These are phyloP conservation scores for Branchipolynoe longqiensis DNA, from an alignment of 2,888 invertebrate genomes.

Conservation along the genomic window DNA sequence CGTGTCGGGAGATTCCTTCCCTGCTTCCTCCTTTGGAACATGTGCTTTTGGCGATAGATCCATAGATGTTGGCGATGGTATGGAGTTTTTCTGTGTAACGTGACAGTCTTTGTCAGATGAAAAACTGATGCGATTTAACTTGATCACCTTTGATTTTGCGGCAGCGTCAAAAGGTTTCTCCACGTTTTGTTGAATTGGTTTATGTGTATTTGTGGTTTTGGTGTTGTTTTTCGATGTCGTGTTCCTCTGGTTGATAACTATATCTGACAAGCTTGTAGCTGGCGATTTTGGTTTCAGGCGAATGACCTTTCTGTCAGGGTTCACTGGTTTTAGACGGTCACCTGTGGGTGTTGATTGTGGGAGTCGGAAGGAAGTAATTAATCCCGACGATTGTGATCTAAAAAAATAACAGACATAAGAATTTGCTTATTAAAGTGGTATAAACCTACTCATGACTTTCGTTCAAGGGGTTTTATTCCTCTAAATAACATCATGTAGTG, in stretches of 20 bases:
- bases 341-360: background rate
- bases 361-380: slow-evolving; percentile 67
- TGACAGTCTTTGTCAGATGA: background rate
- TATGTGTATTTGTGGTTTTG: no score
- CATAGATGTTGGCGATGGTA: background rate
- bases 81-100: background rate
- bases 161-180: no score
- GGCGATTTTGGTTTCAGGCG: slow-evolving; percentile 67
- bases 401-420: background rate
- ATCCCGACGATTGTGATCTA: slow-evolving; percentile 24
- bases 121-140: background rate
- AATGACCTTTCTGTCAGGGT: slow-evolving; percentile 74
- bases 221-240: background rate
- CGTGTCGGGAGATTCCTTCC: background rate
- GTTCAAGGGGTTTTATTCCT: no score
- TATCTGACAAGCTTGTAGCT: background rate
- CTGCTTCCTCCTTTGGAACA: no score
- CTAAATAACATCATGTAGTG: no score
- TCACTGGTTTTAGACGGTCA: slow-evolving; percentile 73
- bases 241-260: slow-evolving; percentile 28
- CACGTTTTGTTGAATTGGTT: no score
- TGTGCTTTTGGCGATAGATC: background rate
- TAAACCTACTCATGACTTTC: no score
- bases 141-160: slow-evolving; percentile 8
- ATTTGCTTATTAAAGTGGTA: no score